Evolutionary conservation across 2,797 vertebrate genomes (phyloP), one percentile per base, ranked within the genome.

Genomic region (Leuciscus waleckii): DNA sequence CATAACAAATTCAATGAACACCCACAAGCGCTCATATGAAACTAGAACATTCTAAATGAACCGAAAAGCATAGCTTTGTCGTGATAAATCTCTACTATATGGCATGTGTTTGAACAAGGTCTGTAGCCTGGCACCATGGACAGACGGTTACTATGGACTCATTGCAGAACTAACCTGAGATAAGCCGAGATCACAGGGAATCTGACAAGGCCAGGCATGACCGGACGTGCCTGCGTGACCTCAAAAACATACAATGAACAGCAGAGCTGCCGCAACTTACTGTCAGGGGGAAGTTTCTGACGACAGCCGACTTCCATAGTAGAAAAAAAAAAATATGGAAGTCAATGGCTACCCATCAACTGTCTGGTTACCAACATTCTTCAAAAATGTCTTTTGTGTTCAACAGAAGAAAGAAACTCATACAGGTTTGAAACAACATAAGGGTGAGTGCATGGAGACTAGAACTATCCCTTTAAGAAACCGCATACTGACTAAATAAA

Each of bases 161-260:
- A 43, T 43, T 69, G 39, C 54, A 9, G 3, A 37, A 37, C 23
- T 41, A 73, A 58, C 43, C 37, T 21, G 41, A 73, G 29, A 68
- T 80, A 56, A 51, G 63, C 54, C 5, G 51, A 70, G 80, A 84
- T 84, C 82, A 86, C 84, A 43, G 39, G 77, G 3, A 76, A 49
- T 71, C 37, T 83, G 83, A 89, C 79, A 81, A 79, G 81, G 26
- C 26, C 11, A 21, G 73, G 68, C 86, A 75, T 86, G 88, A 67
- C 68, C 54, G 4, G 86, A 79, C 86, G 11, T 63, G 82, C 21
- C 74, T 43, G 41, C 13, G 5, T 65, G 56, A 67, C 56, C 81
- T 84, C n/a, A 16, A 61, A 71, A 61, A 75, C 87, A 82, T 54
- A 81, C 65, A 85, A 63, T 39, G 14, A 68, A 70, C n/a, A 26